phyloP scores from a whole-genome alignment of 2,888 invertebrate species.

The Hetaerina titia region DNA sequence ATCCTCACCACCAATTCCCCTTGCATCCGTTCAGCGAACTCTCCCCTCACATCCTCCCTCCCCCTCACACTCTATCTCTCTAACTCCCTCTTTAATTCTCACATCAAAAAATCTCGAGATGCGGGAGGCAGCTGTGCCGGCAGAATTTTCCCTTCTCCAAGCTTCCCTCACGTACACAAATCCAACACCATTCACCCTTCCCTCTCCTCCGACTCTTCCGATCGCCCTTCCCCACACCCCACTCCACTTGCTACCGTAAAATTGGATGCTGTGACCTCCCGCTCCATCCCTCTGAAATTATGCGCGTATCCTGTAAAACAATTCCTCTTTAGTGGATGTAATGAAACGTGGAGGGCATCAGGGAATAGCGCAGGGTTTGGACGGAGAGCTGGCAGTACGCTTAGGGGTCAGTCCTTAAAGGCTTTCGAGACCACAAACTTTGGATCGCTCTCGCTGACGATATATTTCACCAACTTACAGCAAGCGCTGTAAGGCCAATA shows the following conservation, averaged over 20 bases:
- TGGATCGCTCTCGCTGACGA: not conserved
- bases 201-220: not conserved
- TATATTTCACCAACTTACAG: not conserved
- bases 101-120: conserved; percentile 49
- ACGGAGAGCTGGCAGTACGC: not conserved
- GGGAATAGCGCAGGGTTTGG: not conserved
- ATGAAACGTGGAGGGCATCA: not conserved
- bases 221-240: not conserved
- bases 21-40: not conserved
- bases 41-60: not conserved
- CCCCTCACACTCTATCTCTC: not conserved
- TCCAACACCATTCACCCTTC: not conserved
- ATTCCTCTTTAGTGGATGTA: not conserved
- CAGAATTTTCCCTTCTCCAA: not conserved
- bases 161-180: not conserved
- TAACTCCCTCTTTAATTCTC: not conserved
- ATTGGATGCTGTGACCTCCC: not conserved
- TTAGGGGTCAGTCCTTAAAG: not conserved
- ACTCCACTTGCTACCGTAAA: not conserved
- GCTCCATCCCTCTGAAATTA: conserved; percentile 8
- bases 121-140: conserved; percentile 60
- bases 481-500: too few species aligned
- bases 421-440: not conserved
- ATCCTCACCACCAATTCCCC: not conserved
- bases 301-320: not conserved